phyloP scores from a whole-genome alignment of 64 coral and sea anemone genomes.

The Stylophora pistillata region DNA sequence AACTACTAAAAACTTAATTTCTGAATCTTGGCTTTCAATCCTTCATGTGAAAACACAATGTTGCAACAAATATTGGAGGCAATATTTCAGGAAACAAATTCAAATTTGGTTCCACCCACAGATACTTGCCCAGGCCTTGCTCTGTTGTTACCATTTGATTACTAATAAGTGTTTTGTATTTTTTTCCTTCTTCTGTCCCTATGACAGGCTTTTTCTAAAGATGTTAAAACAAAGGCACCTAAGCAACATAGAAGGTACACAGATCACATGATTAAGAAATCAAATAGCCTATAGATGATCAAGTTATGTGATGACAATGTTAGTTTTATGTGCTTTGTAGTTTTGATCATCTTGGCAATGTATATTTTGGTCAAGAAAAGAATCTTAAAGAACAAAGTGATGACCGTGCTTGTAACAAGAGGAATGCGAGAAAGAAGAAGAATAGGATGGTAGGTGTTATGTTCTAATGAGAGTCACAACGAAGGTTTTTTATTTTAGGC shows the following conservation, averaged over 20 bases:
- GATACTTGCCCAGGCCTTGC: too few species aligned
- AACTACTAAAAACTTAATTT: too few species aligned
- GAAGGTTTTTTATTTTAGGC: too few species aligned
- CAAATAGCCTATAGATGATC: not conserved
- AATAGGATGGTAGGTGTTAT: constrained; percentile 15
- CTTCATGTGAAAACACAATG: too few species aligned
- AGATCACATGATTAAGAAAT: not conserved
- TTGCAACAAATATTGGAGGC: too few species aligned
- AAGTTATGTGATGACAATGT: not conserved
- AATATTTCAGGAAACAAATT: too few species aligned
- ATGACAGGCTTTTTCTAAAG: not conserved
- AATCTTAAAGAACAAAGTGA: not conserved
- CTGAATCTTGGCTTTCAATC: too few species aligned
- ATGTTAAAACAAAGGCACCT: not conserved
- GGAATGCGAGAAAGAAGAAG: constrained; percentile 28
- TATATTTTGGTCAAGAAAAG: not conserved
- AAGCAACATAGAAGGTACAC: constrained; percentile 1
- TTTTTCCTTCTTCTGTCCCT: not conserved
- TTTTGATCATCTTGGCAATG: not conserved
- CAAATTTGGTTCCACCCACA: too few species aligned
- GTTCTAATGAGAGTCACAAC: too few species aligned
- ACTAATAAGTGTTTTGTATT: too few species aligned
- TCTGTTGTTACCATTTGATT: too few species aligned
- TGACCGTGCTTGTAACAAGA: not conserved
- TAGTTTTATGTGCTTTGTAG: not conserved